phyloP scores from a whole-genome alignment of 2,888 invertebrate genomes.

The Dryadula phaetusa region DNA sequence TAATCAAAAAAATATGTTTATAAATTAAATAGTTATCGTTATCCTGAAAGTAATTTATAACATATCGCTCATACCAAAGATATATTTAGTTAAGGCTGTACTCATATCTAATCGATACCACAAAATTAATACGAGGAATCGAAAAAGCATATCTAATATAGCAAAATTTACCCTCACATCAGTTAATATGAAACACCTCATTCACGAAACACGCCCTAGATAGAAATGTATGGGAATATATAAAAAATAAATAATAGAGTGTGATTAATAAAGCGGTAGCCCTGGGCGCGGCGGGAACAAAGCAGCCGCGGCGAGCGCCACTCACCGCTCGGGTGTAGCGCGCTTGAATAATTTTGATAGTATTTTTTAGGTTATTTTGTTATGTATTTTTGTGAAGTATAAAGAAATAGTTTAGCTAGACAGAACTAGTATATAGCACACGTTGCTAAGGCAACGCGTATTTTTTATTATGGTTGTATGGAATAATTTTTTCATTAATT shows the following conservation, averaged over 20 bases:
- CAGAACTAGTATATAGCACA: no score
- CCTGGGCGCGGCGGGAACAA: conserved; percentile 78
- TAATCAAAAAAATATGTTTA: no score
- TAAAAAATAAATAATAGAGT: conserved; percentile 48
- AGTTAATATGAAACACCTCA: conserved; percentile 13
- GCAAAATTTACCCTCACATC: not conserved
- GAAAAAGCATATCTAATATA: not conserved
- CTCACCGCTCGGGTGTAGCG: conserved; percentile 62
- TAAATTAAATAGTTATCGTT: no score
- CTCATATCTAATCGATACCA: not conserved
- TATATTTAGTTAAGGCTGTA: not conserved
- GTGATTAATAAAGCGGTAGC: conserved; percentile 54
- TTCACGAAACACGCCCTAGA: conserved; percentile 13
- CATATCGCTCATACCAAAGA: no score
- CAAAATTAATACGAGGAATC: not conserved
- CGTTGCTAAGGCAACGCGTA: no score
- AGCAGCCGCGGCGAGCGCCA: conserved; percentile 76
- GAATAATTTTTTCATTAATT: no score
- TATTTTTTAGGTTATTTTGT: conserved; percentile 45
- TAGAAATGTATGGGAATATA: conserved; percentile 33
- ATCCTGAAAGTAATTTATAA: no score
- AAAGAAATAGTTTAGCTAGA: not conserved
- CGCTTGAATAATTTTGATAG: conserved; percentile 54
- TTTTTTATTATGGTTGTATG: no score
- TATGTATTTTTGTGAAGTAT: conserved; percentile 2